Percentiles rank a stretch among this genome's conserved stretches.
phyloP scores from a whole-genome alignment of 2,797 vertebrate genomes.

The Rhinella marina region DNA sequence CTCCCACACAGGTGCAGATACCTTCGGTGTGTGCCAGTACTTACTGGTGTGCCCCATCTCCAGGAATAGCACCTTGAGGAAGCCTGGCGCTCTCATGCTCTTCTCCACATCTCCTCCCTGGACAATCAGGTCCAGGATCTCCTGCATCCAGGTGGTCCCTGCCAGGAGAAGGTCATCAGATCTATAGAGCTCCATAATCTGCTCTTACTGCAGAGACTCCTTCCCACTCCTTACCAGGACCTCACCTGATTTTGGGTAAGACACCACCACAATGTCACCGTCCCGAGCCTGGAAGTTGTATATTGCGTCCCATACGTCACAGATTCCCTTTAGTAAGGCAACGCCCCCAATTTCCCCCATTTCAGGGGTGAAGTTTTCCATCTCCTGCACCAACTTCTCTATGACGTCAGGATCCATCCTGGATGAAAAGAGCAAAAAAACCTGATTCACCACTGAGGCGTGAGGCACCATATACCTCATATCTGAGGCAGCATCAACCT shows the following conservation, averaged over 20 bases:
- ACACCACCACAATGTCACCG: constrained; percentile 69
- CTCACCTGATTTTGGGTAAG: constrained; percentile 72
- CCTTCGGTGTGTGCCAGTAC: not conserved
- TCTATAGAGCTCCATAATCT: accelerated
- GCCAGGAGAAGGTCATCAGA: not conserved
- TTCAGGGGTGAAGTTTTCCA: not conserved
- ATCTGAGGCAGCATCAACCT: too few relatives aligned
- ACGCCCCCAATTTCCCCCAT: constrained; percentile 62
- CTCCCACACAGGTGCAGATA: too few relatives aligned
- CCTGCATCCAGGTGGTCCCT: constrained; percentile 80
- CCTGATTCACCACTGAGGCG: too few relatives aligned
- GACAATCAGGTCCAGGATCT: constrained; percentile 77
- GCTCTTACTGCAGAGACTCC: not conserved
- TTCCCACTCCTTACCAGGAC: not conserved
- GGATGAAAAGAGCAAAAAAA: not conserved
- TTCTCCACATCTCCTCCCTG: constrained; percentile 70
- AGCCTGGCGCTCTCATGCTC: constrained; percentile 68
- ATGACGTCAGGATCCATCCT: constrained; percentile 33
- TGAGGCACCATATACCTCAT: too few relatives aligned
- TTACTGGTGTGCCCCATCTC: constrained; percentile 61
- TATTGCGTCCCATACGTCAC: constrained; percentile 67
- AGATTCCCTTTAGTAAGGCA: constrained; percentile 52
- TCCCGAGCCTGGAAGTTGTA: constrained; percentile 66
- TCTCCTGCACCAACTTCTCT: not conserved
- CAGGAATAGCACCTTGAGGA: constrained; percentile 73